phyloP scores from a whole-genome alignment of 2,888 invertebrate genomes.

The Pollenia griseotomentosa region DNA sequence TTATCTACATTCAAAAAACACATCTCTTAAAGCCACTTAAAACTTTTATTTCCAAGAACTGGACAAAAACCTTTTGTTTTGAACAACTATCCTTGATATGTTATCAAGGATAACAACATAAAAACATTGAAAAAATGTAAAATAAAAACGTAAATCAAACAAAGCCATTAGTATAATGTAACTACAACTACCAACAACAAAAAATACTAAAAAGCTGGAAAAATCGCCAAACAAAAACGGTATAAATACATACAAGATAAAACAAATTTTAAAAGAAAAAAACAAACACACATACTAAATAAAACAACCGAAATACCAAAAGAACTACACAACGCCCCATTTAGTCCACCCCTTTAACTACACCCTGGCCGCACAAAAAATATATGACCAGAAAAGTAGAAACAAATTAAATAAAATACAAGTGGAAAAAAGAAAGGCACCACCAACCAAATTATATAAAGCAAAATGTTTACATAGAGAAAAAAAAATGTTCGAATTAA shows the following conservation, averaged over 20 bases:
- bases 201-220: neutral
- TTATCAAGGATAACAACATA: conserved; percentile 55
- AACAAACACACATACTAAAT: neutral
- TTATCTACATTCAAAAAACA: too few relatives aligned
- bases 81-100: conserved; percentile 39
- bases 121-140: conserved; percentile 47
- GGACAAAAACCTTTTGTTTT: neutral
- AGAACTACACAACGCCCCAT: conserved; percentile 18
- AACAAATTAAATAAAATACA: conserved; percentile 32
- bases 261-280: neutral
- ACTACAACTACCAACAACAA: conserved; percentile 14
- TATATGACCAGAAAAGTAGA: conserved; percentile 21
- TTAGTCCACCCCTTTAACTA: neutral
- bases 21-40: neutral
- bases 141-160: conserved; percentile 59
- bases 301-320: conserved; percentile 21
- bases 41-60: conserved; percentile 2
- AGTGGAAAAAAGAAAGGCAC: conserved; percentile 1
- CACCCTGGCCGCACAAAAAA: conserved; percentile 1
- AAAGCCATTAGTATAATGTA: conserved; percentile 54
- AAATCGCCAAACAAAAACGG: conserved; percentile 13
- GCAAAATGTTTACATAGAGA: conserved; percentile 31
- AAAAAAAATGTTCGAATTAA: conserved; percentile 17
- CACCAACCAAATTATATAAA: conserved; percentile 48
- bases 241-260: conserved; percentile 15